Evolutionary conservation across 2,888 invertebrate species (phyloP).

Genomic region (Rotaria magnacalcarata): DNA sequence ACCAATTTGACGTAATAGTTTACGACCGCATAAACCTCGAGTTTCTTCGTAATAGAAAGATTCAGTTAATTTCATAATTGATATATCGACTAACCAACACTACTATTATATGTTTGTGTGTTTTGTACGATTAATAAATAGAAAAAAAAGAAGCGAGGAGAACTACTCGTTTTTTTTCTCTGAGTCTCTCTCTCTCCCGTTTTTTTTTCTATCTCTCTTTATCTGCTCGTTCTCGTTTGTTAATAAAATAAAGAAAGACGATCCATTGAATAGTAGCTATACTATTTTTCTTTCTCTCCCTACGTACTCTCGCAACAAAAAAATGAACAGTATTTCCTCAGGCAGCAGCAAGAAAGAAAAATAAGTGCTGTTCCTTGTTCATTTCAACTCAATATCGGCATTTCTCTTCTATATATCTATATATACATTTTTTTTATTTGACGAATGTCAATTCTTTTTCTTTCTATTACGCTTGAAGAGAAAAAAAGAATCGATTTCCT

Average conservation of each 20-base stretch:
- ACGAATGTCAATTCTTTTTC: background rate
- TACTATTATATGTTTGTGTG: background rate
- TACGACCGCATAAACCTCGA: background rate
- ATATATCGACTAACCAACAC: background rate
- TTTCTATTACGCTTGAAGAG: background rate
- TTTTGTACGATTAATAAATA: background rate
- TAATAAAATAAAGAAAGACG: background rate
- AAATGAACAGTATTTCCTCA: background rate
- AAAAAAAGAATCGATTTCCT: slow-evolving; percentile 12
- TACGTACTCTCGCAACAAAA: background rate
- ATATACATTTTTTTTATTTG: background rate
- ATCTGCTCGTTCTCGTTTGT: background rate
- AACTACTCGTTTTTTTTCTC: background rate
- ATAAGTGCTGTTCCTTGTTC: background rate
- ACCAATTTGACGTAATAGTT: background rate
- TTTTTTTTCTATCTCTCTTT: background rate
- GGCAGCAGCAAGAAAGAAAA: background rate
- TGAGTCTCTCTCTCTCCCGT: background rate
- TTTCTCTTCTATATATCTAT: background rate
- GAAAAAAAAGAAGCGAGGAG: background rate
- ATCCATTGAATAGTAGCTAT: background rate
- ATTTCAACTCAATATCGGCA: background rate
- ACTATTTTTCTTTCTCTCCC: background rate
- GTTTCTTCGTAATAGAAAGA: slow-evolving; percentile 31
- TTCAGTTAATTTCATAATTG: slow-evolving; percentile 12